These are phyloP conservation scores for Cinclus cinclus DNA, from an alignment of 2,113 vertebrate species.

Conservation along the genomic window DNA sequence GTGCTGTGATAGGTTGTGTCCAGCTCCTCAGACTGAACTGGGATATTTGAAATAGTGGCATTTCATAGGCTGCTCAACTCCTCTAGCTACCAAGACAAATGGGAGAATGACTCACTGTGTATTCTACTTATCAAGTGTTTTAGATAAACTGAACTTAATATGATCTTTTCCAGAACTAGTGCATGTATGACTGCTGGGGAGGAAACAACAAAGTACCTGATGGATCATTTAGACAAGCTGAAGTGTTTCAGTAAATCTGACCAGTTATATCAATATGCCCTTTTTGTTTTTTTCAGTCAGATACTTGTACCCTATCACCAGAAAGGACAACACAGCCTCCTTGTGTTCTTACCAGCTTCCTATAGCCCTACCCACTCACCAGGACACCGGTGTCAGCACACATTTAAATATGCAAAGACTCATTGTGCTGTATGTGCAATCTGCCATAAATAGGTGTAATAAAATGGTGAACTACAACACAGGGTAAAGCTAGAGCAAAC, in stretches of 20 bases:
- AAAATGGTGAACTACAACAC: background rate
- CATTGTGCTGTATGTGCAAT: background rate
- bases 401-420: background rate
- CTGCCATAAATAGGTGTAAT: background rate
- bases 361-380: background rate
- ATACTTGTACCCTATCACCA: background rate
- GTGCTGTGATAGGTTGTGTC: rapidly evolving
- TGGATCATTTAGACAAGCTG: background rate
- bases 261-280: background rate
- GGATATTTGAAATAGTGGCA: background rate
- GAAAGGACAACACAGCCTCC: background rate
- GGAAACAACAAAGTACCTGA: background rate
- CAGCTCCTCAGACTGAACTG: background rate
- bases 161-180: background rate
- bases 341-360: too few species aligned
- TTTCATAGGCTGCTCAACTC: background rate
- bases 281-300: background rate
- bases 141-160: background rate
- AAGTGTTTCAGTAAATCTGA: background rate
- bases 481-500: background rate
- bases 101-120: background rate
- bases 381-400: background rate
- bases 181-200: background rate
- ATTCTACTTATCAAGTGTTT: background rate
- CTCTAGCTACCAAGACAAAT: background rate